phyloP scores from a whole-genome alignment of 2,888 invertebrate genomes.

The Noctua comes region DNA sequence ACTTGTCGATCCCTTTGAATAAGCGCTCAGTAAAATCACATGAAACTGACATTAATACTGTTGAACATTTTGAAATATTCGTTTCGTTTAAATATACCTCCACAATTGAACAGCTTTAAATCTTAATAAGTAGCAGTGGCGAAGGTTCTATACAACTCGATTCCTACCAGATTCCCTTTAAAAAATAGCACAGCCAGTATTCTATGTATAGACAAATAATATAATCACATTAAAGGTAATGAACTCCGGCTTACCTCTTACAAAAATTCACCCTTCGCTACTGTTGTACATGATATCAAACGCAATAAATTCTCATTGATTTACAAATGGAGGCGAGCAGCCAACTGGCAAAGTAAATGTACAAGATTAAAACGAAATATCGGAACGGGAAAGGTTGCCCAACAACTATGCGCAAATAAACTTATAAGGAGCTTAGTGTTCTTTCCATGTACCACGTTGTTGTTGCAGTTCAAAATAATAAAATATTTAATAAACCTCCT shows the following conservation, averaged over 20 bases:
- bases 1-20: neutral
- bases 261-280: too few relatives aligned
- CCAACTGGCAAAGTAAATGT: slow-evolving; percentile 40
- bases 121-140: slow-evolving; percentile 11
- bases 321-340: slow-evolving; percentile 25
- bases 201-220: too few relatives aligned
- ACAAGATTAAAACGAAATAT: slow-evolving; percentile 47
- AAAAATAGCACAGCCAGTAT: too few relatives aligned
- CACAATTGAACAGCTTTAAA: slow-evolving; percentile 4
- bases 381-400: slow-evolving; percentile 5
- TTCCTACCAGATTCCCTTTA: too few relatives aligned
- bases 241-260: too few relatives aligned
- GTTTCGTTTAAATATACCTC: neutral
- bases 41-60: neutral
- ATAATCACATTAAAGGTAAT: too few relatives aligned
- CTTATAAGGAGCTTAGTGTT: neutral
- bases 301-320: slow-evolving; percentile 35
- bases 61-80: neutral
- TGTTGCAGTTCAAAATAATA: neutral
- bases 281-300: slow-evolving; percentile 12
- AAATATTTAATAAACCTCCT: neutral
- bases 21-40: neutral
- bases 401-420: slow-evolving; percentile 29
- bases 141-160: too few relatives aligned
- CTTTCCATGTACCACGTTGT: neutral